Evolutionary conservation across 2,113 vertebrate species (phyloP).

Genomic region (Carassius auratus): DNA sequence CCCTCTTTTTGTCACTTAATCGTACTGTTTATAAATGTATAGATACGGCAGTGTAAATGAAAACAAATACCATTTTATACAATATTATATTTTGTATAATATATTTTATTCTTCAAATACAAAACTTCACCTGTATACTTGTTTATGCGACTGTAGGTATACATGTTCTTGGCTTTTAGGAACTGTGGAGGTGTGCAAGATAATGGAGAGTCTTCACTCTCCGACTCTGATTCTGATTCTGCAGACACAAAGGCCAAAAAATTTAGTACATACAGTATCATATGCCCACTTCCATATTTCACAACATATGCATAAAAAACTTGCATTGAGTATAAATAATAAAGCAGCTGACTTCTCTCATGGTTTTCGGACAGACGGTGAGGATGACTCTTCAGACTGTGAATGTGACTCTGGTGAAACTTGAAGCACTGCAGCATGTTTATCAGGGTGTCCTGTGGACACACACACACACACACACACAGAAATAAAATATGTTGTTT

Average conservation of each 20-base stretch:
- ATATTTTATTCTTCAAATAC: background rate
- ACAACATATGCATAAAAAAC: slow-evolving; percentile 7
- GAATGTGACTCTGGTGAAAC: slow-evolving; percentile 57
- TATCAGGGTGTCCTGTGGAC: slow-evolving; percentile 51
- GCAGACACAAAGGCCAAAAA: background rate
- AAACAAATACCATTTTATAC: slow-evolving; percentile 2
- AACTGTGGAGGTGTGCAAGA: slow-evolving; percentile 29
- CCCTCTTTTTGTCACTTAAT: slow-evolving; percentile 7
- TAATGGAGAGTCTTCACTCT: slow-evolving; percentile 51
- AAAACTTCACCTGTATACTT: slow-evolving; percentile 37
- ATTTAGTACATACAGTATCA: background rate
- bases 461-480: background rate
- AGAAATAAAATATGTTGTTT: background rate
- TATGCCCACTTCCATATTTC: background rate
- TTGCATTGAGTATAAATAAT: background rate
- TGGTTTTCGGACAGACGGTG: slow-evolving; percentile 38
- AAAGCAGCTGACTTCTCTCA: slow-evolving; percentile 40
- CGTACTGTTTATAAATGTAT: background rate
- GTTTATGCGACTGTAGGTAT: slow-evolving; percentile 34
- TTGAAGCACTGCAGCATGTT: slow-evolving; percentile 61
- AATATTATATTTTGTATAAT: background rate
- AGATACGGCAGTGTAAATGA: background rate
- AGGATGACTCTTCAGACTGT: slow-evolving; percentile 38
- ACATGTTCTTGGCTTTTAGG: slow-evolving; percentile 51
- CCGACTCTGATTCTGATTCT: slow-evolving; percentile 43